Percentiles rank a stretch among this genome's conserved stretches.
phyloP scores from a whole-genome alignment of 2,797 vertebrate genomes.

The Lophius americanus region DNA sequence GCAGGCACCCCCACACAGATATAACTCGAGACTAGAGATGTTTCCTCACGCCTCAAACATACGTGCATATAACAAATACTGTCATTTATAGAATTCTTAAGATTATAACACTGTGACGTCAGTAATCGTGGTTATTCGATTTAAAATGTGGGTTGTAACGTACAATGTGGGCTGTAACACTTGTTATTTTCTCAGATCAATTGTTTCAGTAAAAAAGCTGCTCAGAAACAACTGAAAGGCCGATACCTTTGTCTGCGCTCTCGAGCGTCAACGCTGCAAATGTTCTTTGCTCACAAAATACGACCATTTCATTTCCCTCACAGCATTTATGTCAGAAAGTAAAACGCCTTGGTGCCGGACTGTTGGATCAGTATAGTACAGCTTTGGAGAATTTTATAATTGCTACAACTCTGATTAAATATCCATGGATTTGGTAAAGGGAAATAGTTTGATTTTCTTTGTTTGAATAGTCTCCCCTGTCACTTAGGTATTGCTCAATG shows the following conservation, averaged over 20 bases:
- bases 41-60: no score
- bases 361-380: conserved; percentile 45
- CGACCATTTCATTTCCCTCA: conserved; percentile 40
- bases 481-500: conserved; percentile 38
- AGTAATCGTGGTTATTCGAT: no score
- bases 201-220: background rate
- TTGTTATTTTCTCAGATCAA: background rate
- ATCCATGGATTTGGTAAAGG: conserved; percentile 55
- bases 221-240: background rate
- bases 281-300: conserved; percentile 36
- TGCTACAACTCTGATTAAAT: conserved; percentile 60
- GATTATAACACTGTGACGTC: no score
- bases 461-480: conserved; percentile 43
- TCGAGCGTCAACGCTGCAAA: conserved; percentile 28
- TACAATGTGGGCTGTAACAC: no score
- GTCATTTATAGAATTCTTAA: no score
- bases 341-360: conserved; percentile 31
- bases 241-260: background rate
- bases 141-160: no score
- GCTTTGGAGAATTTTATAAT: conserved; percentile 57
- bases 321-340: conserved; percentile 31
- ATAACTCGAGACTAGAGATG: no score
- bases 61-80: no score
- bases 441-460: conserved; percentile 12
- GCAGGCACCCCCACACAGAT: no score